Evolutionary conservation across 2,888 invertebrate genomes (phyloP).

Genomic region (Tenthredo mesomela): DNA sequence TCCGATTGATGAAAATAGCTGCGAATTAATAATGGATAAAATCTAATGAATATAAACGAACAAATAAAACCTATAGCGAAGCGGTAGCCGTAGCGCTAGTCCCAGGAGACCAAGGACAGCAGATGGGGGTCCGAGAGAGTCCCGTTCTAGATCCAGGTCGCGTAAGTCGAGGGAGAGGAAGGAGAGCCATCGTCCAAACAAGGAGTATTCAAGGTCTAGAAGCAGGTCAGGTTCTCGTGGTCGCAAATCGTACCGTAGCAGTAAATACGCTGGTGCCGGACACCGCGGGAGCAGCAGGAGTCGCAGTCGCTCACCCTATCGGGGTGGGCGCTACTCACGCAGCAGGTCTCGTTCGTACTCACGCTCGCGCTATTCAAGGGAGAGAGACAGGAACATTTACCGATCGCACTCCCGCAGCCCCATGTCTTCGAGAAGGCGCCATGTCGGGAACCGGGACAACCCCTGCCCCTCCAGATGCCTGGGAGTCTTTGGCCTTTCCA

Average conservation of each 20-base stretch:
- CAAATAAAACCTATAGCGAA: constrained; percentile 62
- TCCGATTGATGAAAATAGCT: neutral
- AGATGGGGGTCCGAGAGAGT: constrained; percentile 70
- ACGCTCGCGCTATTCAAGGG: constrained; percentile 80
- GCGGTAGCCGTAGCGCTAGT: constrained; percentile 73
- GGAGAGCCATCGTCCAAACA: constrained; percentile 72
- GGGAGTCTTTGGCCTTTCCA: constrained; percentile 96
- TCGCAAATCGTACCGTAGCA: constrained; percentile 74
- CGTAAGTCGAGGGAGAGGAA: constrained; percentile 74
- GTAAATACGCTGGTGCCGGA: constrained; percentile 68
- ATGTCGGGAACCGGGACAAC: constrained; percentile 90
- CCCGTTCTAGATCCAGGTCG: constrained; percentile 75
- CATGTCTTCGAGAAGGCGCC: constrained; percentile 89
- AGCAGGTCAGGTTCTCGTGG: constrained; percentile 76
- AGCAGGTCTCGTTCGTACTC: constrained; percentile 82
- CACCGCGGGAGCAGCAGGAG: constrained; percentile 77
- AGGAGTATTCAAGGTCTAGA: constrained; percentile 76
- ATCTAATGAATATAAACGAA: neutral
- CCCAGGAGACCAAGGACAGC: constrained; percentile 70
- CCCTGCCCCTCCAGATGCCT: constrained; percentile 94
- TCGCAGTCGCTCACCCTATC: constrained; percentile 83
- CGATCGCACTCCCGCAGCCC: constrained; percentile 88
- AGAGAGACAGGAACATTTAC: constrained; percentile 81
- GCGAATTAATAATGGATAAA: neutral
- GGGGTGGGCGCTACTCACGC: constrained; percentile 82